phyloP scores from a whole-genome alignment of 2,888 invertebrate species.

The Cremastinae sp. region DNA sequence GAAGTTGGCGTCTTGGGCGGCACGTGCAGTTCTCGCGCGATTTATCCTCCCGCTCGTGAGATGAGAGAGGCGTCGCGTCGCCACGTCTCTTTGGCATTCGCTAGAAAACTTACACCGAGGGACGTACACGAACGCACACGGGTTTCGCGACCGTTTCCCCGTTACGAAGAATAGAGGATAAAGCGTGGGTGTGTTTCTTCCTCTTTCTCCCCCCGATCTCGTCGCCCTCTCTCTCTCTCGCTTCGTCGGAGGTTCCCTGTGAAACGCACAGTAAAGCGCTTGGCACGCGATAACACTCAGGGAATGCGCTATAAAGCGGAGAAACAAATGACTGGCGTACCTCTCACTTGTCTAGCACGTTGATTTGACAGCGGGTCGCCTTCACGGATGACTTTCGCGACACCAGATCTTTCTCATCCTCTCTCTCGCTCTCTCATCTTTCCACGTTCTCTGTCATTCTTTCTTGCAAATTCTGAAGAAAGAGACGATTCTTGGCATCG shows the following conservation, averaged over 20 bases:
- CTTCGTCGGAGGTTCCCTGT: constrained; percentile 34
- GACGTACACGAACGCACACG: neutral
- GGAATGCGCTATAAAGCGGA: constrained; percentile 63
- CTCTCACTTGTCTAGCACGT: constrained; percentile 64
- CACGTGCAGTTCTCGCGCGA: constrained; percentile 51
- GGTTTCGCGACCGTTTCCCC: constrained; percentile 25
- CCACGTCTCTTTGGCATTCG: constrained; percentile 47
- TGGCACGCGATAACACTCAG: constrained; percentile 63
- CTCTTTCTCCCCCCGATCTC: too few relatives aligned
- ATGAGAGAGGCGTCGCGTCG: constrained; percentile 45
- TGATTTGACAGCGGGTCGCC: constrained; percentile 59
- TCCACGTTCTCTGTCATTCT: constrained; percentile 13
- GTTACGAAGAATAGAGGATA: constrained; percentile 12
- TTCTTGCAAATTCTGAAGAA: constrained; percentile 14
- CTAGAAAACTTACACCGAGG: constrained; percentile 13
- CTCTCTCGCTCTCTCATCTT: constrained; percentile 28
- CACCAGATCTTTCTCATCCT: constrained; percentile 28
- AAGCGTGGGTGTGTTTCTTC: constrained; percentile 43
- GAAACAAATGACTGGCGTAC: constrained; percentile 67
- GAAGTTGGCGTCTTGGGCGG: constrained; percentile 37
- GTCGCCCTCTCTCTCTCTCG: constrained; percentile 4
- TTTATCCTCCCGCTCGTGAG: constrained; percentile 50
- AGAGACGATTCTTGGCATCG: constrained; percentile 54
- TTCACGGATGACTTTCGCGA: constrained; percentile 54
- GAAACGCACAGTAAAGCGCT: constrained; percentile 44